Evolutionary conservation across 2,888 invertebrate species (phyloP).

Genomic region (Lottia scabra): DNA sequence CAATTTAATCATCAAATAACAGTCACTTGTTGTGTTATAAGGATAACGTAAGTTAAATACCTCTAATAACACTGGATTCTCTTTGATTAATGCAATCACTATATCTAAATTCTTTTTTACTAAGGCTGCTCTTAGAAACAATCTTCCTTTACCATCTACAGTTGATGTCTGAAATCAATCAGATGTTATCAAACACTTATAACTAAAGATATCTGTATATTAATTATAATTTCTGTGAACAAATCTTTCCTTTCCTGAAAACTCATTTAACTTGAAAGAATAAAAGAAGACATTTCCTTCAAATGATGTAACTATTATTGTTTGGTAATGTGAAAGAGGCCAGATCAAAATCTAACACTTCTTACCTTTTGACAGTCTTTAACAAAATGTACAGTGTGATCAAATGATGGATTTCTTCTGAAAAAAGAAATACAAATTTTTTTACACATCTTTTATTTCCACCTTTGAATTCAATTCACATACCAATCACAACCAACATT

Average conservation of each 20-base stretch:
- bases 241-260: too few species aligned
- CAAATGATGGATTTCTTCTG: constrained; percentile 50
- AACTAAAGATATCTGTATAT: too few species aligned
- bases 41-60: too few species aligned
- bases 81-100: constrained; percentile 40
- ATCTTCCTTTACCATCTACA: constrained; percentile 49
- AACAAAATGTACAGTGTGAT: constrained; percentile 45
- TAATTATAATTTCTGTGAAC: too few species aligned
- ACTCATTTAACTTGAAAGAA: too few species aligned
- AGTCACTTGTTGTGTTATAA: too few species aligned
- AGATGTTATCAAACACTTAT: neutral
- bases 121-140: constrained; percentile 52
- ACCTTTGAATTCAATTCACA: too few species aligned
- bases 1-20: too few species aligned
- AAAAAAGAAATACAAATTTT: neutral
- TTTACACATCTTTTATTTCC: too few species aligned
- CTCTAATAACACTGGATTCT: constrained; percentile 38
- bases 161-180: constrained; percentile 31
- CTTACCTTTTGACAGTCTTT: constrained; percentile 55
- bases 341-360: neutral
- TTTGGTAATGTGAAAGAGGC: neutral
- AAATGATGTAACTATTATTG: too few species aligned
- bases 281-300: too few species aligned
- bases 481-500: too few species aligned
- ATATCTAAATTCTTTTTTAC: constrained; percentile 47